Evolutionary conservation across 2,888 invertebrate species (phyloP), one percentile per base, ranked within the genome.

Genomic region (Mechanitis mazaeus): DNA sequence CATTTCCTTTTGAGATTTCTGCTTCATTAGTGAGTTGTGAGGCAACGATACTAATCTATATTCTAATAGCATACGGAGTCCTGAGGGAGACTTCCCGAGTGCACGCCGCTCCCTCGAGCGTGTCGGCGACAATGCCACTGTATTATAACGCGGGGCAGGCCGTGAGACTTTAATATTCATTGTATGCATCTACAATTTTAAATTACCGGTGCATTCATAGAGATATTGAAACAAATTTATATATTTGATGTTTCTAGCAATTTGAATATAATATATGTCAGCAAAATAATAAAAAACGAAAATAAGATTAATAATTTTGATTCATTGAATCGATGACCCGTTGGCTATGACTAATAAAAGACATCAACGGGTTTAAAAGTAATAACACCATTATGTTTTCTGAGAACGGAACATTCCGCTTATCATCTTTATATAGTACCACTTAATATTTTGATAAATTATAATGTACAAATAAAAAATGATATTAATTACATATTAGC

Each of bases 51-150:
- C 71, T 79, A 84, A 88, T 87, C 81, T 83, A 80, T 80, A 87
- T 87, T 87, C 84, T 79, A 78, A 81, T 84, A 75, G 79, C 77
- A 75, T 77, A 72, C 73, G 72, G 73, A 69, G 75, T 83, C 82
- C 85, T 75, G 77, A 77, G 83, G 83, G 84, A 78, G 76, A 71
- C 77, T 77, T 83, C 80, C 83, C 78, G 81, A 73, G 74, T 73
- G 74, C 75, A 74, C 80, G 77, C 71, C 68, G 70, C 65, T 71
- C 81, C 70, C 72, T 78, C 76, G 71, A 79, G 74, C 88, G 80
- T 85, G 83, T 76, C 87, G 77, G 78, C 80, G 75, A 87, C 85
- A 87, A 85, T 85, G 79, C 82, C 78, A 77, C 79, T 78, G 83
- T 82, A 83, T 83, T 81, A 83, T 79, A 78, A 78, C 73, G 76